phyloP scores from a whole-genome alignment of 2,797 vertebrate species.

The Oophaga sylvatica region DNA sequence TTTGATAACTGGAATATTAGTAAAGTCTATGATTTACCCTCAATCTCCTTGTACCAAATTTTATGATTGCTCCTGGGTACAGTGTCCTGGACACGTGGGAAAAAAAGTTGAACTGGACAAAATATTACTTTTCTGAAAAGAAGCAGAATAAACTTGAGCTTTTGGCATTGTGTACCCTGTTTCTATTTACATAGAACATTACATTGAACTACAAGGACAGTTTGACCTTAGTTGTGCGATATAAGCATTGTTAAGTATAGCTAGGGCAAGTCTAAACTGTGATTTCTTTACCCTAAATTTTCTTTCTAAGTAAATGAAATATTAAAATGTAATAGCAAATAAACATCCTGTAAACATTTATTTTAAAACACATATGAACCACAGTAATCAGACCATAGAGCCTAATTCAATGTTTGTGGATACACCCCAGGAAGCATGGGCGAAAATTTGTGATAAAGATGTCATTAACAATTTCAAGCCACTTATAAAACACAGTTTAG shows the following conservation, averaged over 20 bases:
- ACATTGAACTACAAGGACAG: background rate
- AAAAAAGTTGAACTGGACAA: background rate
- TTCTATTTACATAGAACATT: background rate
- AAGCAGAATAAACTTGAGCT: background rate
- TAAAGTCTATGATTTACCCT: no score
- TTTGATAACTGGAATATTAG: no score
- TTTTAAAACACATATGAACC: background rate
- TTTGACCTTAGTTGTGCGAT: background rate
- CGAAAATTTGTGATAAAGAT: background rate
- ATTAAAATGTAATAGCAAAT: background rate
- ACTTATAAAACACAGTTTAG: background rate
- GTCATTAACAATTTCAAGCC: background rate
- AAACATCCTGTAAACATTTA: background rate
- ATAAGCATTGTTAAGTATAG: background rate
- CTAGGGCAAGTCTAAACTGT: background rate
- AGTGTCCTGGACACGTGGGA: no score
- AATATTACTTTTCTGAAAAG: background rate
- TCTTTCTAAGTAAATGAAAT: background rate
- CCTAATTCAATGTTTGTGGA: background rate
- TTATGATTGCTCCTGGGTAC: no score
- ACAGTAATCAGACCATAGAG: background rate
- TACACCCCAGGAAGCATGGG: background rate
- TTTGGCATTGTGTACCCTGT: background rate
- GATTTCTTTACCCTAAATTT: background rate
- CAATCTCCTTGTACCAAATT: no score